Percentiles rank a stretch among this genome's conserved stretches.
Evolutionary conservation across 2,888 invertebrate species (phyloP).

Genomic region (Nebria salina): DNA sequence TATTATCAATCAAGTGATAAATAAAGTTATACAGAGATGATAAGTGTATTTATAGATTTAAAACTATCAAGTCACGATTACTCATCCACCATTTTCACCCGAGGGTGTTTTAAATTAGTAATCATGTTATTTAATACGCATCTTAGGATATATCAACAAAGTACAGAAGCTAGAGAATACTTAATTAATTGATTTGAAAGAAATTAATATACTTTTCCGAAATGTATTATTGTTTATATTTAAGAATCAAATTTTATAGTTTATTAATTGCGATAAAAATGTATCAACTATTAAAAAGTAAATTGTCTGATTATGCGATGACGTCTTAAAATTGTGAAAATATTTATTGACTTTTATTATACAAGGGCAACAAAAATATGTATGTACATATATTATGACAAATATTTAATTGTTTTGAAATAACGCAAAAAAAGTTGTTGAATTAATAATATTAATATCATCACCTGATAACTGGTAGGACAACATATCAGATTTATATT

Average conservation of each 20-base stretch:
- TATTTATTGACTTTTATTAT: not conserved
- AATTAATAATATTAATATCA: not conserved
- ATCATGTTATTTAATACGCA: no score
- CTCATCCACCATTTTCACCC: no score
- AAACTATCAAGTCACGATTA: no score
- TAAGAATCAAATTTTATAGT: not conserved
- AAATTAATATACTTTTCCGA: no score
- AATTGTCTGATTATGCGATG: not conserved
- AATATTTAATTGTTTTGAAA: not conserved
- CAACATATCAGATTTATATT: not conserved
- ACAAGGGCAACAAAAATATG: constrained; percentile 1
- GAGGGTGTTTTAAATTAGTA: no score
- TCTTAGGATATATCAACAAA: no score
- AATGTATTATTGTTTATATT: not conserved
- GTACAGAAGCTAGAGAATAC: no score
- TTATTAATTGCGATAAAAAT: not conserved
- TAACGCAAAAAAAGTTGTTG: not conserved
- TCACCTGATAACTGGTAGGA: not conserved
- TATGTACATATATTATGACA: not conserved
- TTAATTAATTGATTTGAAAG: no score
- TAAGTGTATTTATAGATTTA: no score
- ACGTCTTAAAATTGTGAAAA: not conserved
- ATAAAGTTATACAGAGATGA: not conserved
- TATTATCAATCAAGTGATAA: not conserved
- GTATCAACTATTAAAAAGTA: not conserved